Evolutionary conservation across 2,113 vertebrate species (phyloP).

Genomic region (Elephantulus edwardii): DNA sequence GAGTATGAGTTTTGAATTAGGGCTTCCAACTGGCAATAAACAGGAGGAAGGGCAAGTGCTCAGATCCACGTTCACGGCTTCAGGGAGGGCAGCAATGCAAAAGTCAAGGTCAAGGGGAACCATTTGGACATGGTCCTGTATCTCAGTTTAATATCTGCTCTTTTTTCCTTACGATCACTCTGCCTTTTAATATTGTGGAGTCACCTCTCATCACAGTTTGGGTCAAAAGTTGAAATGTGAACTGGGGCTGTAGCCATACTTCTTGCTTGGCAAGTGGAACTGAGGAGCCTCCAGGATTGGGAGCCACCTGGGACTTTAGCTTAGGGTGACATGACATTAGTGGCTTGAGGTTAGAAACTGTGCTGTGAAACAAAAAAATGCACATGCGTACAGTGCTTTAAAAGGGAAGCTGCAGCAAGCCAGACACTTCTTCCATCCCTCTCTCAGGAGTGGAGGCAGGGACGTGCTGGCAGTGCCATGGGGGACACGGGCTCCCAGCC

Average conservation of each 20-base stretch:
- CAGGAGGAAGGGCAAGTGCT: not conserved
- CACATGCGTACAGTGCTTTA: not conserved
- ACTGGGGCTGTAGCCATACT: not conserved
- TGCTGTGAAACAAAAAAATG: not conserved
- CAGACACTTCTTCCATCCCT: too few species aligned
- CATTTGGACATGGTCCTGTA: not conserved
- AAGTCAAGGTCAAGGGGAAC: not conserved
- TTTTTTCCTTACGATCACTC: not conserved
- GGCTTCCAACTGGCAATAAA: not conserved
- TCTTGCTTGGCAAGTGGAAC: not conserved
- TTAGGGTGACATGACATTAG: not conserved
- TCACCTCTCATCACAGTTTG: not conserved
- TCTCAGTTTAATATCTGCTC: not conserved
- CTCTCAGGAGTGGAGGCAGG: not conserved
- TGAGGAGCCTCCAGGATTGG: rapidly evolving
- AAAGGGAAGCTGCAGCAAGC: not conserved
- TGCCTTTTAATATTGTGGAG: not conserved
- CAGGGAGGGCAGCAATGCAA: not conserved
- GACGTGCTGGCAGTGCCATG: not conserved
- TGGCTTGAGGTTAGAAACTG: not conserved
- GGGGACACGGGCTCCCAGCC: not conserved
- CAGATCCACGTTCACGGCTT: too few species aligned
- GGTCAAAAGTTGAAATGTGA: not conserved
- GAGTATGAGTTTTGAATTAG: too few species aligned
- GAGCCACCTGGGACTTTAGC: not conserved